Base-by-base conservation (phyloP, 2,797 vertebrate species). In the Oreochromis grahami region DNA sequence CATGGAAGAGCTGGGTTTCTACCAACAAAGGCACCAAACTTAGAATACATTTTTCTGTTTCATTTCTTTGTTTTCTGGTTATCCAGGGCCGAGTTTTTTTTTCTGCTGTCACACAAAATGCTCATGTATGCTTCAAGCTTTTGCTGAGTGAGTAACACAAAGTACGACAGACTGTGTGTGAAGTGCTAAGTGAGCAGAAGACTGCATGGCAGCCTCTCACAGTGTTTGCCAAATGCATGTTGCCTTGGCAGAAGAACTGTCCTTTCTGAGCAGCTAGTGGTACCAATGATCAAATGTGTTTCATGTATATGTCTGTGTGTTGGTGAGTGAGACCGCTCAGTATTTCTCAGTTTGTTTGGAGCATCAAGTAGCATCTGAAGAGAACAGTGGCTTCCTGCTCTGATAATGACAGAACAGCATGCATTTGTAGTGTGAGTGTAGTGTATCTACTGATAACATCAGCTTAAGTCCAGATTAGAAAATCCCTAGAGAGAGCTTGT, bases 101-200 rank as follows among this genome's bases (percentile, higher is more conserved):
- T 87, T 84, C 85, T 85, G 83, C 70, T 1, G 10, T 81, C 55
- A 34, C 84, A 84, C 56, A 77, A 84, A 91, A 84, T 29, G 38
- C 81, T 84, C 7, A 26, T 43, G 7, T 85, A 68, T 7, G 80
- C 87, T 86, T 80, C 56, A 78, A 86, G 83, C 92, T 89, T 92
- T 90, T 91, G 92, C 94, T 93, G 92, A 92, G 90, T 87, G 88
- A 92, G 88, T 87, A 91, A 88, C 90, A 84, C 88, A 84, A 88
- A 85, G 90, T 89, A 90, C 32, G 87, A 89, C 93, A 95, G 92
- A 93, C 91, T 94, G 93, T 84, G 87, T 94, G 93, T 94, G 94
- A 93, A 94, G 92, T 94, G 91, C 88, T 87, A 94, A 96, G 90
- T 94, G 94, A 93, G 92, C 93, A 93, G 94, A 92, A 92, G 90